These are phyloP conservation scores for Mesoclemmys tuberculata DNA, from an alignment of 2,113 vertebrate genomes.

Conservation along the genomic window DNA sequence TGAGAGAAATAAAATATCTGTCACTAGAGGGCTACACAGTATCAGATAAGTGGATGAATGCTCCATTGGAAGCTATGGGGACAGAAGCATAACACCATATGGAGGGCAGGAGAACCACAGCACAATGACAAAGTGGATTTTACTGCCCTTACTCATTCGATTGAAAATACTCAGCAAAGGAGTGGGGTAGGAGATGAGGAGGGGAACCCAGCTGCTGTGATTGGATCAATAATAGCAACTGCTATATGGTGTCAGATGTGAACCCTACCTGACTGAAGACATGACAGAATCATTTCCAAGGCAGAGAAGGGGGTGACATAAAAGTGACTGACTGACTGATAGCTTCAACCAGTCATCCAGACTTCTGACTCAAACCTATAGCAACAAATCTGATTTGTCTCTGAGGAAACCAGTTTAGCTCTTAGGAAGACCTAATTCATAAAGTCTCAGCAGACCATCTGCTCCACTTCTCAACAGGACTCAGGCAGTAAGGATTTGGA, in stretches of 20 bases:
- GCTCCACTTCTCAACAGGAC: background rate
- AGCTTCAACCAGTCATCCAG: background rate
- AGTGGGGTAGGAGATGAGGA: background rate
- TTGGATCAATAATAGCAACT: background rate
- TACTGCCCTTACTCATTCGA: constrained; percentile 32
- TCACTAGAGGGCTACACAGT: constrained; percentile 39
- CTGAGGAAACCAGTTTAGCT: background rate
- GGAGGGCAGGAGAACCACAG: constrained; percentile 17
- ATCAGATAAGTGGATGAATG: background rate
- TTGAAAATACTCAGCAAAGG: background rate
- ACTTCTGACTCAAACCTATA: background rate
- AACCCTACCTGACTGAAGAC: background rate
- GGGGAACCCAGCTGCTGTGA: background rate
- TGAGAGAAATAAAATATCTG: background rate
- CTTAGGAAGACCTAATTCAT: background rate
- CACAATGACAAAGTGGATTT: constrained; percentile 43
- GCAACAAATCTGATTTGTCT: background rate
- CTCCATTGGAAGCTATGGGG: background rate
- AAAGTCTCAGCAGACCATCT: background rate
- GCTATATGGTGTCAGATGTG: background rate
- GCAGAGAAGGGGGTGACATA: background rate
- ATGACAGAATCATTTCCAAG: background rate
- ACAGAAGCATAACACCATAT: background rate
- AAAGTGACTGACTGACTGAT: fast-evolving
- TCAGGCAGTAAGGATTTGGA: background rate